Evolutionary conservation across 2,888 invertebrate genomes (phyloP), one percentile per base, ranked within the genome.

Genomic region (Anodontia alba): DNA sequence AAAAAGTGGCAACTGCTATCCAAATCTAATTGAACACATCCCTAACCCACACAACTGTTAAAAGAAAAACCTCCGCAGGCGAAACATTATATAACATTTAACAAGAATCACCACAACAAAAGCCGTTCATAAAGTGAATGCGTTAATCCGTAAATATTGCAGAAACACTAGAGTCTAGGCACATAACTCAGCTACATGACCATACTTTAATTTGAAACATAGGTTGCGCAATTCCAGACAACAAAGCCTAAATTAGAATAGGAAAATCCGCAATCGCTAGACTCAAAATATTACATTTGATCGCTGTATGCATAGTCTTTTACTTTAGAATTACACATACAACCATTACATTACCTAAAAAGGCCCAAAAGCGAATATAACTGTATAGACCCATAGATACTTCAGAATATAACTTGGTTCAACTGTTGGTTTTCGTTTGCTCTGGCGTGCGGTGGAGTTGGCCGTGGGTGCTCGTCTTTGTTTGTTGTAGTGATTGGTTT

Each of bases 201-300:
- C 95, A 96, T 87, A 95, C 94, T 84, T 95, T 95, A 20, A 92
- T 88, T 73, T 91, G 89, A 49, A 95, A 95, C 75, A 95, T 94
- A 17, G 95, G 93, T 89, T 96, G 95, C 49, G 95, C 95, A 71
- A 96, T 92, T 7, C 91, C 91, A 0, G 94, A 94, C 3, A 95
- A 86, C 10, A 96, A 95, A 1, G 96, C 95, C 1, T 96, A 95
- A 10, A 96, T 87, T 33, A 96, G 95, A 5, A 96, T 96, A 70
- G 96, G 91, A 71, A 95, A 95, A 91, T 96, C 96, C 1, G 96
- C 96, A 15, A 96, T 92, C 1, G 96, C 96, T 81, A 96, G 91
- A 67, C 95, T 95, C 67, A 96, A 95, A 68, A 96, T 93, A 92
- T 96, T 96, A 91, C 96, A 96, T 92, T 96, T 96, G 68, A 96